Evolutionary conservation across 1,140 invertebrate species (phyloP).

Genomic region (Amyelois transitella): DNA sequence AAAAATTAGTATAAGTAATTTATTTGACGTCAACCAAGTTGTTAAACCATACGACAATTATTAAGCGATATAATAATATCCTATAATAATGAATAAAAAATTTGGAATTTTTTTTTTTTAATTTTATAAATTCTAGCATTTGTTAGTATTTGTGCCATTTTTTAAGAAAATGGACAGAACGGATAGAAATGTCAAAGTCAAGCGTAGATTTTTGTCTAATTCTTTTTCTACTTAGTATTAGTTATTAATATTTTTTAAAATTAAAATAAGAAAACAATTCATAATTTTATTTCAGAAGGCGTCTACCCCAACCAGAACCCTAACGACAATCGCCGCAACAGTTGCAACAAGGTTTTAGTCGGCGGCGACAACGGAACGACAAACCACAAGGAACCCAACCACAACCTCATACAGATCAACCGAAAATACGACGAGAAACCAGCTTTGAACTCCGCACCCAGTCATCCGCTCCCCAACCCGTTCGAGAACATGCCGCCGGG

Average conservation of each 20-base stretch:
- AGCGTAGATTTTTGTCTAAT: no score
- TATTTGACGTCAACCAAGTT: no score
- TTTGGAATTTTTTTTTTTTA: no score
- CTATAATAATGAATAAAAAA: no score
- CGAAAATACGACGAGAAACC: constrained; percentile 15
- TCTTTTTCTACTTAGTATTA: no score
- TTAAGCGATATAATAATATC: not conserved
- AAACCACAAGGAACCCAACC: constrained; percentile 30
- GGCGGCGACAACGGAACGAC: constrained; percentile 49
- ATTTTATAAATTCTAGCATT: no score
- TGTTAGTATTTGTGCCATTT: no score
- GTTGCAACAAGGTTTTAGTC: constrained; percentile 62
- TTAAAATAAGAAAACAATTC: not conserved
- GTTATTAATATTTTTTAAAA: no score
- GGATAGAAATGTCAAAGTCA: no score
- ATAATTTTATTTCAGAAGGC: constrained; percentile 32
- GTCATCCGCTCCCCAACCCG: constrained; percentile 39
- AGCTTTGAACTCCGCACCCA: constrained; percentile 21
- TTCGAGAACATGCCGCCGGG: constrained; percentile 54
- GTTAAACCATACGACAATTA: not conserved
- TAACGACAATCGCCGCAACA: constrained; percentile 29
- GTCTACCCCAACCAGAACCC: constrained; percentile 35
- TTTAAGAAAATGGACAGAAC: no score
- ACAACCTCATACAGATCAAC: constrained; percentile 44
- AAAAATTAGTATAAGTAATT: no score